phyloP scores from a whole-genome alignment of 64 coral and sea anemone species.

The Porites australiensis region DNA sequence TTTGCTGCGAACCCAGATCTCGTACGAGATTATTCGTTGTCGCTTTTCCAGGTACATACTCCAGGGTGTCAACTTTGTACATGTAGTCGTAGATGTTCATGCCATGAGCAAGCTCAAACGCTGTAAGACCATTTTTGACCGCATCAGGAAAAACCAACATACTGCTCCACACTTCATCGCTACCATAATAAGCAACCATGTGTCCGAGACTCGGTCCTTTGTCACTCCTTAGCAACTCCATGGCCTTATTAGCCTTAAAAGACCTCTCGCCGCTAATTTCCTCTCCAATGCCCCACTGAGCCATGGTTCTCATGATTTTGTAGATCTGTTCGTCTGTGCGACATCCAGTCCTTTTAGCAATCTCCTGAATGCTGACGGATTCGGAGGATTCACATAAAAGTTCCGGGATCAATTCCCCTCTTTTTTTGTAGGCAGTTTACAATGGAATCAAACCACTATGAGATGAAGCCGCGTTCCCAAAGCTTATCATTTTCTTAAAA shows the following conservation, averaged over 20 bases:
- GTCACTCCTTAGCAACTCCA: slow-evolving; percentile 55
- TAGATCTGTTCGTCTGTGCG: slow-evolving; percentile 31
- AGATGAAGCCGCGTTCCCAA: too few species aligned
- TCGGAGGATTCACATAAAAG: not conserved
- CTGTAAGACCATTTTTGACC: slow-evolving; percentile 40
- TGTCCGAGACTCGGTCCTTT: slow-evolving; percentile 57
- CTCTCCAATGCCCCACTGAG: slow-evolving; percentile 54
- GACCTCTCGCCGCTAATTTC: slow-evolving; percentile 15
- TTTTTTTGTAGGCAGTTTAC: too few species aligned
- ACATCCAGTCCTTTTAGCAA: slow-evolving; percentile 17
- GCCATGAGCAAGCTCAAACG: slow-evolving; percentile 58
- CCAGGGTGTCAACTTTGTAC: not conserved
- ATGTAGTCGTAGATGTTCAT: slow-evolving; percentile 48
- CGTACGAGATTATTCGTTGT: not conserved
- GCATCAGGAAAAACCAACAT: not conserved
- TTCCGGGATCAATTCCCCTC: too few species aligned
- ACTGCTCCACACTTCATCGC: slow-evolving; percentile 48
- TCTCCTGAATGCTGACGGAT: slow-evolving; percentile 19
- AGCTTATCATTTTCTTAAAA: too few species aligned
- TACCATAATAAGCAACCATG: slow-evolving; percentile 24
- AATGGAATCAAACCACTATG: too few species aligned
- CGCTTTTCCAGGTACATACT: not conserved
- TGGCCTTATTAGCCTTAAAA: slow-evolving; percentile 32
- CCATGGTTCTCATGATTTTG: slow-evolving; percentile 61
- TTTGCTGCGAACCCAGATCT: slow-evolving; percentile 17